Evolutionary conservation across 64 coral and sea anemone species (phyloP), one percentile per base, ranked within the genome.

Genomic region (Montipora efflorescens): DNA sequence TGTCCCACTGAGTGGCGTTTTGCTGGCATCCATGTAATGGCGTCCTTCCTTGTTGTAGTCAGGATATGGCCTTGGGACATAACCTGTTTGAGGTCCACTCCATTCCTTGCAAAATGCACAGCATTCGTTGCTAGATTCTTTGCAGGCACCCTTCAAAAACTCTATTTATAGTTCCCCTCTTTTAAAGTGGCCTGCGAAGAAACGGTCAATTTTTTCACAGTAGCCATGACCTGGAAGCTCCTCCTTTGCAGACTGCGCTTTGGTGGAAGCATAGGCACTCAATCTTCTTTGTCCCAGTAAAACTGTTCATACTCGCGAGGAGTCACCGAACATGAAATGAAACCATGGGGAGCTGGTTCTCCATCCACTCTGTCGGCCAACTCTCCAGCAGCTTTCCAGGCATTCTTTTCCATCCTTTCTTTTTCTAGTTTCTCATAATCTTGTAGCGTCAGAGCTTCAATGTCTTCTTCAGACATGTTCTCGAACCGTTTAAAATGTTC

Each of bases 401-500:
- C 1, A 36, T 36, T 36, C 36, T 36, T 36, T 36, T 36, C 36
- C 36, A 82, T 82, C 57, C 79, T 21, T 53, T 91, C 67, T 25
- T 87, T 8, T 53, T 88, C 85, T 23, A 89, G 67, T 1, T 14
- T 0, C 53, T 79, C 87, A 79, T 78, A 77, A 4, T 67, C 87
- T 13, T 90, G 87, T 16, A 90, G 74, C 3, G 74, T 77, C 87
- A 90, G 62, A 6, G 87, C 53, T 47, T 90, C 21, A 9, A 90
- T 90, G 4, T 91, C 89, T 5, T 80, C 78, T 45, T 19, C 70
- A n/a, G 36, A 72, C 64, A 84, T 72, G 0, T 68, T 5, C 53
- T 92, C 90, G 74, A 92, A 92, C 8, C 79, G 20, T 16, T 92
- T 84, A 74, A 76, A 79, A 82, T 50, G 75, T 74, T 92, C 79